Conservation (phyloP, 2,888 invertebrate genomes). For the Noctua pronuba region DNA sequence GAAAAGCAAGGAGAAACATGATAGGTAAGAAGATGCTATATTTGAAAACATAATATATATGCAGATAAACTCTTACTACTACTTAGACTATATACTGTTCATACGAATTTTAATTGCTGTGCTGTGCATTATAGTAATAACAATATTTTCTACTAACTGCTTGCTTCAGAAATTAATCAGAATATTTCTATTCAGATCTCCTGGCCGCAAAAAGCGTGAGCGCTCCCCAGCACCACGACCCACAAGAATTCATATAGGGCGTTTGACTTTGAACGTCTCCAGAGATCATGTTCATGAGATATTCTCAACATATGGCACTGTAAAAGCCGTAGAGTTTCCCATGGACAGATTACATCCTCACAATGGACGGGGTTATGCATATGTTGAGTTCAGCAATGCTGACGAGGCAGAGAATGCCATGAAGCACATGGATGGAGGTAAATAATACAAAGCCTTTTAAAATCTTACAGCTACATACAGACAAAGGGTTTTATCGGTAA, state of each 20-base stretch:
- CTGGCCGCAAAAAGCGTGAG: slow-evolving; percentile 93
- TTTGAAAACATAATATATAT: neutral
- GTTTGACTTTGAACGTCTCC: slow-evolving; percentile 97
- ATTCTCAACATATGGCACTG: slow-evolving; percentile 96
- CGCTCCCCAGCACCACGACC: slow-evolving; percentile 97
- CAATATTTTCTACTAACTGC: neutral
- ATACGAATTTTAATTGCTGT: neutral
- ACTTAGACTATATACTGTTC: neutral
- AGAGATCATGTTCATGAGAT: slow-evolving; percentile 97
- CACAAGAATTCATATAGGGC: slow-evolving; percentile 98
- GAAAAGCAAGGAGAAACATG: slow-evolving; percentile 86
- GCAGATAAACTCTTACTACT: neutral
- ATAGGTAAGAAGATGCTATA: slow-evolving; percentile 76
- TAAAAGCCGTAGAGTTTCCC: slow-evolving; percentile 97
- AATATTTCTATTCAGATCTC: slow-evolving; percentile 84
- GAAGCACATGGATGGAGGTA: slow-evolving; percentile 99
- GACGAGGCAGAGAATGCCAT: slow-evolving; percentile 99
- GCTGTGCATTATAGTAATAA: neutral
- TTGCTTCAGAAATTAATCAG: neutral
- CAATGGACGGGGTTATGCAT: slow-evolving; percentile 97
- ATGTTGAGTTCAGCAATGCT: slow-evolving; percentile 97
- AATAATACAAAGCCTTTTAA: slow-evolving; percentile 5
- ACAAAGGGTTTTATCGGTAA: neutral
- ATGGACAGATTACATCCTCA: slow-evolving; percentile 96
- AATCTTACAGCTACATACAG: neutral